These are phyloP conservation scores for Netelia fuscicornis DNA, from an alignment of 2,888 invertebrate species.

Conservation along the genomic window DNA sequence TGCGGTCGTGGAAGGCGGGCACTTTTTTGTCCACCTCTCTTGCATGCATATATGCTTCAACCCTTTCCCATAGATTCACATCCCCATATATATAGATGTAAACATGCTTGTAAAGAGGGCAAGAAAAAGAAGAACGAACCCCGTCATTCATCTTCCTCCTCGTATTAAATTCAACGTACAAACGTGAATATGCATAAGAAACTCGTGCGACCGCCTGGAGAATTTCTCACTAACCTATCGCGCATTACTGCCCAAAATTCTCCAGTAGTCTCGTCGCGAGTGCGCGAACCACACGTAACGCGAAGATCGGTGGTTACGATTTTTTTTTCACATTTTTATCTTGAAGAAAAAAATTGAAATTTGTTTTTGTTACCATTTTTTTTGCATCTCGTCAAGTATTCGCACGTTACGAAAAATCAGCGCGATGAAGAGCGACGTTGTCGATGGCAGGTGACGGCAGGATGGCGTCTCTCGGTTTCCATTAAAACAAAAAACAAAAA, in stretches of 20 bases:
- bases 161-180: slow-evolving; percentile 58
- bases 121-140: slow-evolving; percentile 53
- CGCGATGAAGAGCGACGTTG: slow-evolving; percentile 45
- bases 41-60: slow-evolving; percentile 25
- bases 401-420: slow-evolving; percentile 54
- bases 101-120: slow-evolving; percentile 42
- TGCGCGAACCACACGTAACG: slow-evolving; percentile 58
- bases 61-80: slow-evolving; percentile 24
- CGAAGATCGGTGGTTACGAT: not conserved
- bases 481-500: slow-evolving; percentile 35
- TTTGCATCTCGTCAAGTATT: not conserved
- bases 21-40: slow-evolving; percentile 66
- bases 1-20: slow-evolving; percentile 70
- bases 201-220: slow-evolving; percentile 46
- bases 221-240: slow-evolving; percentile 55
- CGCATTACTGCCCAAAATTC: slow-evolving; percentile 15
- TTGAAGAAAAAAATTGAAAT: not conserved
- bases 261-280: slow-evolving; percentile 55
- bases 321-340: not conserved
- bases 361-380: not conserved
- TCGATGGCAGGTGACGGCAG: slow-evolving; percentile 43
- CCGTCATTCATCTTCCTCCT: slow-evolving; percentile 51
- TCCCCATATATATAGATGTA: not conserved
- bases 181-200: slow-evolving; percentile 54
- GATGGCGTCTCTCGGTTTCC: slow-evolving; percentile 55